A percentile compares a stretch with the other conserved stretches of the same genome.
phyloP scores from a whole-genome alignment of 2,797 vertebrate genomes.

The Molossus molossus region DNA sequence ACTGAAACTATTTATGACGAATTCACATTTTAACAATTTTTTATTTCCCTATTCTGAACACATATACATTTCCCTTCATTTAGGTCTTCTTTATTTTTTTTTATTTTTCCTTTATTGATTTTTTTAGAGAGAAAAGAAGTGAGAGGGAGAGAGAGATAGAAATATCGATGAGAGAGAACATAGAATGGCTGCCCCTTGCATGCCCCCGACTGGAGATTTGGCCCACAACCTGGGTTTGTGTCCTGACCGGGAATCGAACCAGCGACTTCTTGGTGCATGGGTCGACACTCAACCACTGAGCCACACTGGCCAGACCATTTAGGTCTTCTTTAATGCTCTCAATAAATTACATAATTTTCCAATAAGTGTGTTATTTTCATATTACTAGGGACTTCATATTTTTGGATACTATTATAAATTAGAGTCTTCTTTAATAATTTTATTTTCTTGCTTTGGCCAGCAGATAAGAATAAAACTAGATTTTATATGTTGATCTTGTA shows the following conservation, averaged over 20 bases:
- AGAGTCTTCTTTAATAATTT: not conserved
- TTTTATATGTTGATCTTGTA: not conserved
- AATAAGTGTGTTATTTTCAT: not conserved
- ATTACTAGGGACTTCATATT: not conserved
- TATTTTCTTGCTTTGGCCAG: not conserved
- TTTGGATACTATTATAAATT: not conserved
- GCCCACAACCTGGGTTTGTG: too few relatives aligned
- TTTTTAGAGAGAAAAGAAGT: too few relatives aligned
- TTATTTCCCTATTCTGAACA: not conserved
- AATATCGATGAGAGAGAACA: too few relatives aligned
- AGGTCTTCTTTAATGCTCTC: not conserved
- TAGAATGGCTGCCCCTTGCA: too few relatives aligned
- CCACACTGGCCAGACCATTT: not conserved
- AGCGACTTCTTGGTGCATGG: too few relatives aligned
- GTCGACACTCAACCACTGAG: too few relatives aligned
- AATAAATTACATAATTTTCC: not conserved
- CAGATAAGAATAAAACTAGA: not conserved
- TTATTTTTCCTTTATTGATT: too few relatives aligned
- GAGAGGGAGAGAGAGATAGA: too few relatives aligned
- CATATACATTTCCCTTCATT: not conserved
- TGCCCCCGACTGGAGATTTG: too few relatives aligned
- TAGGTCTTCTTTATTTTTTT: not conserved
- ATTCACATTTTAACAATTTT: not conserved
- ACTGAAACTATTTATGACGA: not conserved
- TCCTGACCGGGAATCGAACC: too few relatives aligned